Evolutionary conservation across 2,888 invertebrate genomes (phyloP), one percentile per base, ranked within the genome.

Genomic region (Pomacea canaliculata): DNA sequence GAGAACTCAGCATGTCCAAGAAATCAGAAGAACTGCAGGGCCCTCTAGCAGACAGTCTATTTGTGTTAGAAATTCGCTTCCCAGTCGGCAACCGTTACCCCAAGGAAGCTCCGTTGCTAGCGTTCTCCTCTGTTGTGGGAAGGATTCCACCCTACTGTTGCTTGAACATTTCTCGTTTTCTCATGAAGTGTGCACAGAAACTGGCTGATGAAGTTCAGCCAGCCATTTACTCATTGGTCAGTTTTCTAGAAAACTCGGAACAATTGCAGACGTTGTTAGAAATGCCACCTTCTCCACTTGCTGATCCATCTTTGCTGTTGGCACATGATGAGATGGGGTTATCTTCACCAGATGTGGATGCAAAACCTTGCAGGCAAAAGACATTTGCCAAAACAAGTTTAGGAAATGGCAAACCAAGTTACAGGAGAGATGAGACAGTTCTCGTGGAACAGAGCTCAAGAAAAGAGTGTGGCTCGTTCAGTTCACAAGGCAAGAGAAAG

Each of bases 51-150:
- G 73, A 70, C 12, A 69, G 73, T 63, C 78, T 81, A 49, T 88
- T 85, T 80, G 82, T 83, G 51, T 71, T 89, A 27, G 89, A 89
- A 78, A 79, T 89, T 19, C 79, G 89, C 37, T 89, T 89, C 78
- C 85, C 86, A 5, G 23, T 68, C 10, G 85, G 85, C 12, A 87
- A 86, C 79, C 71, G 69, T 62, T 89, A 89, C 72, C 89, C 89
- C 3, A 71, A 81, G 19, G 85, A 89, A 78, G 74, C 84, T 1
- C 89, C 89, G 5, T 79, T 85, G 71, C 73, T 89, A 12, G 88
- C 85, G 4, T 88, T 89, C 76, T 86, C 86, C 5, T 83, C 87
- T 1, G 77, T 81, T 16, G 81, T 84, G 37, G 79, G 81, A 46
- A 76, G 81, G 27, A 77, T 89, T 59, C 85, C 86, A 2, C 77